phyloP scores from a whole-genome alignment of 2,888 invertebrate species.

The Atrina japonica region DNA sequence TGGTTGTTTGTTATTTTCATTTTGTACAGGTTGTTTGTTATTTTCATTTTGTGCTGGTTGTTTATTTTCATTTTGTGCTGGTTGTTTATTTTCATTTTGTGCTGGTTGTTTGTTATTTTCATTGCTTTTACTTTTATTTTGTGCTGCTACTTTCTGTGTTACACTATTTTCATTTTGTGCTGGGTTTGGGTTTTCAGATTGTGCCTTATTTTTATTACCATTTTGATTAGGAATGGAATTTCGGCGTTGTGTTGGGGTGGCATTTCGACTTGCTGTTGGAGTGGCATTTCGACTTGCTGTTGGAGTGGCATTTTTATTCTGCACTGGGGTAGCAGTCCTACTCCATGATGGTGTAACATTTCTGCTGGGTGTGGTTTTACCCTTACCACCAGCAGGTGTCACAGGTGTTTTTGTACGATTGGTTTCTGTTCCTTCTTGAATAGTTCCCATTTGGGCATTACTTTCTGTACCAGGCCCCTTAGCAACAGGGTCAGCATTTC shows the following conservation, averaged over 20 bases:
- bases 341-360: conserved; percentile 26
- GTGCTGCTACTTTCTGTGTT: too few relatives aligned
- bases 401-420: conserved; percentile 30
- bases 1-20: too few relatives aligned
- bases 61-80: too few relatives aligned
- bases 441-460: conserved; percentile 36
- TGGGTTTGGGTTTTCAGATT: too few relatives aligned
- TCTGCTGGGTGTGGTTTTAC: conserved; percentile 17
- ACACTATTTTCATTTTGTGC: too few relatives aligned
- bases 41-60: too few relatives aligned
- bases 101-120: too few relatives aligned
- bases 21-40: too few relatives aligned
- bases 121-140: too few relatives aligned
- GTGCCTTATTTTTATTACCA: conserved; percentile 11
- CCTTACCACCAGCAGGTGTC: conserved; percentile 25
- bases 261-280: conserved; percentile 16
- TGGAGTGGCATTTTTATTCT: conserved; percentile 20
- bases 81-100: too few relatives aligned
- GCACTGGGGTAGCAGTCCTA: conserved; percentile 25
- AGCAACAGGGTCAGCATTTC: conserved; percentile 11
- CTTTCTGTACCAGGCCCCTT: conserved; percentile 23
- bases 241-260: conserved; percentile 15
- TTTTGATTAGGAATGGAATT: conserved; percentile 15
- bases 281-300: conserved; percentile 22
- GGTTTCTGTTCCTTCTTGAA: conserved; percentile 35